Evolutionary conservation across 2,113 vertebrate species (phyloP).

Genomic region (Alligator mississippiensis): DNA sequence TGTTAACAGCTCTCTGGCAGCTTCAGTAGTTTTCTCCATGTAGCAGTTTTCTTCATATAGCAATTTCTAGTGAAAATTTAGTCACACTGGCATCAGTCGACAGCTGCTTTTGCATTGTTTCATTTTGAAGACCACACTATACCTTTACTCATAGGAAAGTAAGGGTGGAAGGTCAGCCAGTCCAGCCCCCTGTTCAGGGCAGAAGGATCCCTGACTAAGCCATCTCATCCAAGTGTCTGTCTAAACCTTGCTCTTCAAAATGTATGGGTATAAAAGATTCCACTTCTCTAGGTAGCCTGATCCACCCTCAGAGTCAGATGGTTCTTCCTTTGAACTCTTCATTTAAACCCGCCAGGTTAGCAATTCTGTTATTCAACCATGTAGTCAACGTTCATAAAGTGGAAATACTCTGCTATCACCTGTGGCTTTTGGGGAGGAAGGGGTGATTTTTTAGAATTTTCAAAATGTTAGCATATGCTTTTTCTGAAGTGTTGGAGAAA

Average conservation of each 20-base stretch:
- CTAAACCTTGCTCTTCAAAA: too few species aligned
- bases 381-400: not conserved
- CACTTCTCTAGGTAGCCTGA: too few species aligned
- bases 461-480: not conserved
- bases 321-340: too few species aligned
- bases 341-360: too few species aligned
- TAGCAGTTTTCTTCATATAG: not conserved
- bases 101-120: not conserved
- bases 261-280: too few species aligned
- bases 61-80: not conserved
- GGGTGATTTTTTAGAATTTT: not conserved
- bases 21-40: not conserved
- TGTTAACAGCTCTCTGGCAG: not conserved
- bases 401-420: not conserved
- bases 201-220: too few species aligned
- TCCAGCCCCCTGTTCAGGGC: too few species aligned
- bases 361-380: not conserved
- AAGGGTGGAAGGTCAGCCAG: too few species aligned
- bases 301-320: too few species aligned
- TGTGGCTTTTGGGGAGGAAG: not conserved
- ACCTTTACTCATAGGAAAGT: too few species aligned
- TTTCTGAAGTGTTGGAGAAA: not conserved
- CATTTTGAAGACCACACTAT: not conserved
- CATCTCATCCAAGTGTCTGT: too few species aligned
- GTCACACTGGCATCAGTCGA: not conserved